Evolutionary conservation across 1,140 invertebrate species (phyloP).

Genomic region (Apolygus lucorum): DNA sequence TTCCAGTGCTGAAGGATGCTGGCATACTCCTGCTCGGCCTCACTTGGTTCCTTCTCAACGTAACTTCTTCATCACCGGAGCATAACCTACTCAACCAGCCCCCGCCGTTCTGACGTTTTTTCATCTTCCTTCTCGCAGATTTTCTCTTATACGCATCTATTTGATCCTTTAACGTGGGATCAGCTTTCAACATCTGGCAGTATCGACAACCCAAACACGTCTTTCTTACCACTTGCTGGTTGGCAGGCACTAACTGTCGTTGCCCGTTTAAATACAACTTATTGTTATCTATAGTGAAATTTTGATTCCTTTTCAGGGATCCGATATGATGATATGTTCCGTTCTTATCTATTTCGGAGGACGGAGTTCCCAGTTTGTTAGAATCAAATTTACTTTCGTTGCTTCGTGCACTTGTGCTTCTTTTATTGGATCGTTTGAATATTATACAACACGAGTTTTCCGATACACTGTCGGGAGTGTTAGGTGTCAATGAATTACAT

Average conservation of each 20-base stretch:
- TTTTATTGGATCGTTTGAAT: background rate
- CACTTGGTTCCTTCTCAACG: conserved; percentile 28
- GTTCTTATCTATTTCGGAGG: conserved; percentile 1
- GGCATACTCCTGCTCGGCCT: conserved; percentile 25
- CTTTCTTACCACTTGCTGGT: conserved; percentile 22
- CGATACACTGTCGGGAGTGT: background rate
- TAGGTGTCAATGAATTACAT: background rate
- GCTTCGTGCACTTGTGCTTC: background rate
- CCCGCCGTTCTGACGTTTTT: background rate
- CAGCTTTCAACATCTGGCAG: conserved; percentile 29
- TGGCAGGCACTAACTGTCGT: conserved; percentile 14
- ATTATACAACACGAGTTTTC: conserved; percentile 8
- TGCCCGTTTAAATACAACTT: conserved; percentile 19
- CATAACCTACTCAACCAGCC: conserved; percentile 15
- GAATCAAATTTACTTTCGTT: conserved; percentile 6
- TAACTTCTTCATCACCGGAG: background rate
- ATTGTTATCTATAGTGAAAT: conserved; percentile 20
- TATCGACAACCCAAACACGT: conserved; percentile 30
- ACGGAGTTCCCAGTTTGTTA: background rate
- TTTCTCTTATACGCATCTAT: conserved; percentile 30
- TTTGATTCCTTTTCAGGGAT: conserved; percentile 13
- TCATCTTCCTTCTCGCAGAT: conserved; percentile 25
- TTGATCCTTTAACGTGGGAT: conserved; percentile 28
- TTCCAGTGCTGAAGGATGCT: conserved; percentile 27
- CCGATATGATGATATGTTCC: conserved; percentile 4